A percentile compares a stretch with the other conserved stretches of the same genome.
These are phyloP conservation scores for Polypedilum vanderplanki DNA, from an alignment of 1,140 invertebrate genomes.

Conservation along the genomic window DNA sequence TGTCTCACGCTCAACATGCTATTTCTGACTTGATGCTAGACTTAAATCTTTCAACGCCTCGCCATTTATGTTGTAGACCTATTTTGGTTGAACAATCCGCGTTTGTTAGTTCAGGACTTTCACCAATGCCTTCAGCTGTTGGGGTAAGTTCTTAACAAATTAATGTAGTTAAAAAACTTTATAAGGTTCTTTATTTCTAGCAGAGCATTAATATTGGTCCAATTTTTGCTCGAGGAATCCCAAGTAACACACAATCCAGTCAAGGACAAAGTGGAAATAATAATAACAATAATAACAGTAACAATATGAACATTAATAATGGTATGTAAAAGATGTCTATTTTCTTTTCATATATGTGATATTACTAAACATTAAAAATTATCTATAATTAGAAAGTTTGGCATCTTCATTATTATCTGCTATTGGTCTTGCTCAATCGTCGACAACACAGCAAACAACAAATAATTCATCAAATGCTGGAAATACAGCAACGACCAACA, in stretches of 20 bases:
- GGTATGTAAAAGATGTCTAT: background rate
- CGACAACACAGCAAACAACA: background rate
- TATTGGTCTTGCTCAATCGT: background rate
- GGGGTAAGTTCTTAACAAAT: background rate
- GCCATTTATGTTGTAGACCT: slow-evolving; percentile 62
- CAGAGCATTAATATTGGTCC: slow-evolving; percentile 7
- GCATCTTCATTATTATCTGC: background rate
- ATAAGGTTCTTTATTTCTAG: background rate
- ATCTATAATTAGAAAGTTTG: background rate
- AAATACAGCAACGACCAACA: background rate
- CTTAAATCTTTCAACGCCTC: slow-evolving; percentile 57
- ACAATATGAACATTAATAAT: slow-evolving; percentile 2
- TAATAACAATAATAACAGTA: background rate
- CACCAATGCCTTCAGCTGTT: background rate
- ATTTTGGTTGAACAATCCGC: slow-evolving; percentile 64
- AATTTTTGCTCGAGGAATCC: background rate
- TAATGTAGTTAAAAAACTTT: background rate
- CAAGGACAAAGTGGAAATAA: background rate
- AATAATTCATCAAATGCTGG: background rate
- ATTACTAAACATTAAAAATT: background rate
- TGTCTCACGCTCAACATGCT: slow-evolving; percentile 80
- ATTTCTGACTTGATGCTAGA: slow-evolving; percentile 78
- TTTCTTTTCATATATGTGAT: background rate
- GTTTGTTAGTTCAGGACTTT: slow-evolving; percentile 38
- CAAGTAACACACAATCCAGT: background rate